Evolutionary conservation across 1,140 invertebrate genomes (phyloP).

Genomic region (Leptinotarsa texana): DNA sequence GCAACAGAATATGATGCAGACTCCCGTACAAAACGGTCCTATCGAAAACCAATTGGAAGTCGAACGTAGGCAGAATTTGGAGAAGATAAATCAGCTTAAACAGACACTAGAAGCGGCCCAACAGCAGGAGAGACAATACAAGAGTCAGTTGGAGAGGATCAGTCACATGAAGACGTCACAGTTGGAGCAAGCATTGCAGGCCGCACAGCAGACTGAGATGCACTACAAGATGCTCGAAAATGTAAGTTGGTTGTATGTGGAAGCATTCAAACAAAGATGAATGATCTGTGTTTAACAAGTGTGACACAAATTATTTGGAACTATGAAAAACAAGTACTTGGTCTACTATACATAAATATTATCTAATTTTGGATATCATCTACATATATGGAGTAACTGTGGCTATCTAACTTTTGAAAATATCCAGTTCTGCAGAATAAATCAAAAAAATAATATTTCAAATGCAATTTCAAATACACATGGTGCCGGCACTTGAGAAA

Average conservation of each 20-base stretch:
- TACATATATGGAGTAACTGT: too few species aligned
- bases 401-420: too few species aligned
- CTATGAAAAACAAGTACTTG: too few species aligned
- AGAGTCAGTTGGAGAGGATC: slow-evolving; percentile 72
- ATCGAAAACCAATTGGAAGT: slow-evolving; percentile 63
- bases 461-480: too few species aligned
- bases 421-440: too few species aligned
- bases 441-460: too few species aligned
- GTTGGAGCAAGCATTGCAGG: slow-evolving; percentile 73
- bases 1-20: slow-evolving; percentile 55
- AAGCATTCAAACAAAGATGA: too few species aligned
- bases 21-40: slow-evolving; percentile 56
- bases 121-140: slow-evolving; percentile 75
- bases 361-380: too few species aligned
- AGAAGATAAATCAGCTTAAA: slow-evolving; percentile 69
- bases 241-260: slow-evolving; percentile 54
- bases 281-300: too few species aligned
- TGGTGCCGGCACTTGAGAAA: too few species aligned
- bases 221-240: slow-evolving; percentile 72
- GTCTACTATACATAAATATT: too few species aligned
- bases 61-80: slow-evolving; percentile 70
- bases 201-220: slow-evolving; percentile 77
- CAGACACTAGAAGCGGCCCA: slow-evolving; percentile 76
- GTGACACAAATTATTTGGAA: too few species aligned
- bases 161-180: slow-evolving; percentile 66